Percentiles rank a stretch among this genome's conserved stretches.
Conservation (phyloP, 2,888 invertebrate species). For the Anarsia innoxiella region DNA sequence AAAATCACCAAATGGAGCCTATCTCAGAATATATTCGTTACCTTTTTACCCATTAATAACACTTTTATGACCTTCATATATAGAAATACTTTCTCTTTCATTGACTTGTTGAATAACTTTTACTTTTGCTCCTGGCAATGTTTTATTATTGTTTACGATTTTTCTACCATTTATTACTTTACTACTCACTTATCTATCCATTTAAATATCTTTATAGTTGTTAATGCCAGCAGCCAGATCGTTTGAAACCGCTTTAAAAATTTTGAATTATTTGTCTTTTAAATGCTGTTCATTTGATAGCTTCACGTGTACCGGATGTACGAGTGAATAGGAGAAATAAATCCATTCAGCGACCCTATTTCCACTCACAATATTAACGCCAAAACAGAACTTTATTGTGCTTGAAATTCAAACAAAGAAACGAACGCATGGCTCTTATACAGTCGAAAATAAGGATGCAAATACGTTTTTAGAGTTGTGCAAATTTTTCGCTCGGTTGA, state of each 20-base stretch:
- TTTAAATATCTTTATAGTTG: too few species aligned
- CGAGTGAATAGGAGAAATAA: conserved; percentile 36
- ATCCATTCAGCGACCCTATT: conserved; percentile 48
- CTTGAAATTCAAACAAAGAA: too few species aligned
- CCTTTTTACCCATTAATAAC: conserved; percentile 1
- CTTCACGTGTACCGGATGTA: conserved; percentile 67
- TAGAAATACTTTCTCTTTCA: conserved; percentile 37
- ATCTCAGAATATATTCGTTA: too few species aligned
- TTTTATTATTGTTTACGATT: conserved; percentile 7
- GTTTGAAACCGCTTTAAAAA: too few species aligned
- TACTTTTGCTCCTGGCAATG: conserved; percentile 27
- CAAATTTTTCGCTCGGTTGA: conserved; percentile 34
- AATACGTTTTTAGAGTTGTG: too few species aligned
- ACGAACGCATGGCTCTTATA: too few species aligned
- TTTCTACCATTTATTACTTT: too few species aligned
- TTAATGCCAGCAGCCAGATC: too few species aligned
- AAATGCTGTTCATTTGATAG: conserved; percentile 31
- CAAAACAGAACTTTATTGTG: conserved; percentile 55
- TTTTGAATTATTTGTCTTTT: conserved; percentile 42
- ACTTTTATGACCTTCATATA: conserved; percentile 5
- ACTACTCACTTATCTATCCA: too few species aligned
- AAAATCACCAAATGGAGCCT: too few species aligned
- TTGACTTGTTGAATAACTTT: conserved; percentile 36
- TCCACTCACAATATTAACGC: conserved; percentile 51
- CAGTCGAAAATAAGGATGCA: too few species aligned